phyloP scores from a whole-genome alignment of 2,888 invertebrate genomes.

The Timema podura region DNA sequence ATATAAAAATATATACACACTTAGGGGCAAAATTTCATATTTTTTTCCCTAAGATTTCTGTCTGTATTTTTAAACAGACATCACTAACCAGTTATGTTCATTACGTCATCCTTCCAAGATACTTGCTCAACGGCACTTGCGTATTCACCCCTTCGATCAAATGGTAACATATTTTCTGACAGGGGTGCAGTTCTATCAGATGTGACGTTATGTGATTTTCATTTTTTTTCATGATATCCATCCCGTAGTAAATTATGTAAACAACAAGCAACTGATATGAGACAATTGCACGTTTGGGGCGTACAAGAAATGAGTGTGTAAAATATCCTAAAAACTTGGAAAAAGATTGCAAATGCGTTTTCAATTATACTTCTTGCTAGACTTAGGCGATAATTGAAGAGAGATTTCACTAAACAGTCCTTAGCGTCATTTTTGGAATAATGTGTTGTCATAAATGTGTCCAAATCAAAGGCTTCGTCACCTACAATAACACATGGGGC shows the following conservation, averaged over 20 bases:
- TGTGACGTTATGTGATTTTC: not conserved
- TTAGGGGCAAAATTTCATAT: too few species aligned
- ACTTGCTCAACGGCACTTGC: too few species aligned
- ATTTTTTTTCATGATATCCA: slow-evolving; percentile 5
- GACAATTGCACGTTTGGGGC: slow-evolving; percentile 18
- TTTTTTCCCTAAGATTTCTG: too few species aligned
- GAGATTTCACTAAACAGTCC: slow-evolving; percentile 5
- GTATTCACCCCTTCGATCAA: too few species aligned
- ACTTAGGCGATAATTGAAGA: slow-evolving; percentile 19
- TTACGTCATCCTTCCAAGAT: too few species aligned
- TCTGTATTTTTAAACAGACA: too few species aligned
- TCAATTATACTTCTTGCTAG: slow-evolving; percentile 1
- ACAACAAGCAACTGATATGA: slow-evolving; percentile 11
- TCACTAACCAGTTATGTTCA: too few species aligned
- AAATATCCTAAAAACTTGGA: slow-evolving; percentile 20
- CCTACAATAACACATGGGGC: slow-evolving; percentile 16
- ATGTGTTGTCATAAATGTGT: slow-evolving; percentile 16
- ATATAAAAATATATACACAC: too few species aligned
- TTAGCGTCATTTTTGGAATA: slow-evolving; percentile 12
- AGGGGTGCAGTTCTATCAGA: too few species aligned
- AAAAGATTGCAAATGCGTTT: slow-evolving; percentile 6
- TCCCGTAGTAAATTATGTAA: slow-evolving; percentile 3
- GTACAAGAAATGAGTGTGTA: slow-evolving; percentile 16
- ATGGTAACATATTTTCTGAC: too few species aligned
- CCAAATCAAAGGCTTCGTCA: slow-evolving; percentile 13